Base-by-base conservation (phyloP, 2,797 vertebrate species). In the Micrastur ruficollis region DNA sequence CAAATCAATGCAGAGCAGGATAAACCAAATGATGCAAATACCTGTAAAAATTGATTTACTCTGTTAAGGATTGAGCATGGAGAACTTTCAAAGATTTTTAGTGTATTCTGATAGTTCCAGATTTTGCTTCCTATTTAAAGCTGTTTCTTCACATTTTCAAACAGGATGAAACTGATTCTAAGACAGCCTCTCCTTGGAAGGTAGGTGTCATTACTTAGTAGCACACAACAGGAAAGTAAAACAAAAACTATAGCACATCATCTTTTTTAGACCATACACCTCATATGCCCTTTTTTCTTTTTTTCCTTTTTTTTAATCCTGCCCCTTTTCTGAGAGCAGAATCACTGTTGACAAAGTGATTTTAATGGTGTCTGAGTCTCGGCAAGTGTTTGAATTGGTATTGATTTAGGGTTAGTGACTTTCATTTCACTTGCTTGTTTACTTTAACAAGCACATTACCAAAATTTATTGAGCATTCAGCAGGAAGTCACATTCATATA, bases 111-210 rank as follows among this genome's bases (percentile, higher is more conserved):
- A 34, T 67, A 62, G 59, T 27, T 86, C 65, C 40, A 76, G 76
- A 14, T 88, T 92, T 86, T 93, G 40, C 40, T 89, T 89, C 1
- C 0, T 82, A 26, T 76, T 86, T 50, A 86, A 47, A 59, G 14
- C 34, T 86, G 31, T 93, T 85, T 86, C 44, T 95, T 96, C 72
- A 63, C 73, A 6, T 89, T 96, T 95, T 95, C 12, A 79, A 95
- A 95, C 97, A 99, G 99, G 99, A 99, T 98, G 99, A 99, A 98
- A 85, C 98, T 3, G 99, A 99, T 96, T 98, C 99, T 9, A 99
- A 99, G 97, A 98, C 98, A 20, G 98, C 99, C 2, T 99, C 99
- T 92, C 99, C 99, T 2, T 99, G 99, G 99, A 99, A 99, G 99
- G 99, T 99, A 98, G 94, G 97, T 94, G 63, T 62, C 19, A 27